A percentile compares a stretch with the other conserved stretches of the same genome.
phyloP scores from a whole-genome alignment of 2,797 vertebrate species.

The Arrhamphus sclerolepis region DNA sequence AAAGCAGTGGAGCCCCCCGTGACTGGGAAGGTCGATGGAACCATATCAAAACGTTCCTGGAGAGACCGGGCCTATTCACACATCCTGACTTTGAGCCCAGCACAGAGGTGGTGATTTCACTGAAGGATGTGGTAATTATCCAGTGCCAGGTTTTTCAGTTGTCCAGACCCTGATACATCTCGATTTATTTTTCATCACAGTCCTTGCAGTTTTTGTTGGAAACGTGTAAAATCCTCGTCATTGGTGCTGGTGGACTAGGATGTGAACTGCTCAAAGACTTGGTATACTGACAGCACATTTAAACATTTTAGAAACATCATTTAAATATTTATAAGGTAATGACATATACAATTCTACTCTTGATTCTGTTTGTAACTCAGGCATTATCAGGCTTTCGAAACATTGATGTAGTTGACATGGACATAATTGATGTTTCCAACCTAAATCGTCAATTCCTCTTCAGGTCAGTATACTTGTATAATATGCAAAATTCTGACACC shows the following conservation, averaged over 20 bases:
- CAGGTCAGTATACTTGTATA: constrained; percentile 79
- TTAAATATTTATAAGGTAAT: not conserved
- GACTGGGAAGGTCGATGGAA: constrained; percentile 96
- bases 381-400: constrained; percentile 89
- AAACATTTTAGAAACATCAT: not conserved
- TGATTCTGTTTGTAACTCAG: constrained; percentile 57
- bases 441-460: constrained; percentile 93
- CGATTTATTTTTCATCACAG: constrained; percentile 67
- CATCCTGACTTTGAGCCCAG: constrained; percentile 96
- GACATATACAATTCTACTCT: constrained; percentile 4
- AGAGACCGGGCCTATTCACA: constrained; percentile 93
- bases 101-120: constrained; percentile 85
- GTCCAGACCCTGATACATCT: not conserved
- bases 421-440: constrained; percentile 93
- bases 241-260: constrained; percentile 94
- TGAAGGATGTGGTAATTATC: not conserved
- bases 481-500: too few species aligned
- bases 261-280: constrained; percentile 95
- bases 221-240: constrained; percentile 92
- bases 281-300: constrained; percentile 73
- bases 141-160: not conserved
- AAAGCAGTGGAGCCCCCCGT: constrained; percentile 84
- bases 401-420: constrained; percentile 94
- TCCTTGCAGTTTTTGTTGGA: constrained; percentile 90
- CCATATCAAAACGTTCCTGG: constrained; percentile 94